Evolutionary conservation across 2,888 invertebrate genomes (phyloP), one percentile per base, ranked within the genome.

Genomic region (Ochlodes sylvanus): DNA sequence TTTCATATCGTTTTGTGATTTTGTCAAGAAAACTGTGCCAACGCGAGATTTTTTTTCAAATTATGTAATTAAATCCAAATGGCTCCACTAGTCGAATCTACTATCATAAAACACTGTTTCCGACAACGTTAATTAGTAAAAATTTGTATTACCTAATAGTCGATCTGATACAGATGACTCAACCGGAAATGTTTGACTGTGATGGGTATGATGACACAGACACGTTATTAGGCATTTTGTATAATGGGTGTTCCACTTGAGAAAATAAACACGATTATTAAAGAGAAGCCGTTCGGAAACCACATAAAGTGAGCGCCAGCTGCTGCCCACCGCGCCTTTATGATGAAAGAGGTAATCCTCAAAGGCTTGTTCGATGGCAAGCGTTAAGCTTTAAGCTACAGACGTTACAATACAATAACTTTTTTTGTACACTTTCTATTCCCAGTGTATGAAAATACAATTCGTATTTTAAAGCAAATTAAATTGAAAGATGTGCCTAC

Each of bases 181-280:
- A 52, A 54, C 70, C 72, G 71, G 68, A 70, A 63, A 71, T 63
- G 42, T 63, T 63, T 50, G 56, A 38, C 63, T 66, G 38, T 12
- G 63, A 72, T 14, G 21, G 14, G 52, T 52, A 19, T 57, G 50
- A 19, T 83, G 86, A 87, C 84, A 82, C 78, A 14, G 10, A 78
- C 44, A 47, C 80, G 78, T 77, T 83, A 80, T 82, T 83, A 85
- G 82, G 78, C 80, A 85, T 84, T 79, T 79, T 78, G 83, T 83
- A 82, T 84, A 85, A 87, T 85, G 88, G 81, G 86, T 87, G 90
- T 85, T 88, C 91, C 86, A 84, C 77, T 85, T 87, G 81, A 82
- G 79, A 87, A 92, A 91, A 92, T 89, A 92, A 92, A 91, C 90
- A 88, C 75, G 84, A 87, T 91, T 92, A 92, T 90, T 91, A 91